These are phyloP conservation scores for Xenopus laevis DNA, from an alignment of 2,113 vertebrate genomes.

Conservation along the genomic window DNA sequence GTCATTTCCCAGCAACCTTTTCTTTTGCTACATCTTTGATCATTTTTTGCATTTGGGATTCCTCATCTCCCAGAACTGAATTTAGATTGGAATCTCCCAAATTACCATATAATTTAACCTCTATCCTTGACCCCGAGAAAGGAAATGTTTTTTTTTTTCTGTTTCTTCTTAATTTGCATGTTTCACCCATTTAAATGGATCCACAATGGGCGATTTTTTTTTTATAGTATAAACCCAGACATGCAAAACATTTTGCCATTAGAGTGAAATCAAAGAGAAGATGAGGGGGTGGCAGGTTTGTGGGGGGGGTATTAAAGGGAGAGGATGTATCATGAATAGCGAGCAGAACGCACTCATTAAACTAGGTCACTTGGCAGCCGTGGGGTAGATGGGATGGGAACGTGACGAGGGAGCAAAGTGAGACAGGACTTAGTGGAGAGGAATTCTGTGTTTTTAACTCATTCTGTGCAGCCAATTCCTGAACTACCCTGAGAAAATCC, in stretches of 20 bases:
- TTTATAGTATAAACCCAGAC: not conserved
- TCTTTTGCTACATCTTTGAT: too few species aligned
- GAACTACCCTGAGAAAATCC: too few species aligned
- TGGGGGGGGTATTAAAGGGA: conserved; percentile 33
- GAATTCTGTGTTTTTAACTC: conserved; percentile 20
- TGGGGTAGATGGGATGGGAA: conserved; percentile 27
- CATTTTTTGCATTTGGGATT: too few species aligned
- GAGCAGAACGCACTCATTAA: conserved; percentile 34
- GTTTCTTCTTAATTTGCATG: not conserved
- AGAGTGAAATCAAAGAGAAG: conserved; percentile 20
- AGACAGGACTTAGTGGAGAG: not conserved
- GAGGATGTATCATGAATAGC: conserved; percentile 13
- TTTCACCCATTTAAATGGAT: not conserved
- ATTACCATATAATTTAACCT: too few species aligned
- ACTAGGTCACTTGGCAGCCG: conserved; percentile 42
- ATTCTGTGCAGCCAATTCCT: conserved; percentile 3
- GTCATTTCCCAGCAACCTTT: too few species aligned
- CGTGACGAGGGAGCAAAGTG: conserved; percentile 28
- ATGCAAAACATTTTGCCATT: conserved; percentile 12
- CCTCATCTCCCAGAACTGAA: too few species aligned
- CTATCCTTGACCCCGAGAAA: not conserved
- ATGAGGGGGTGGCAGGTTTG: not conserved
- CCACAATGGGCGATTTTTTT: not conserved
- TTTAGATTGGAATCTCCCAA: too few species aligned
- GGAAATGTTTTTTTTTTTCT: not conserved